These are phyloP conservation scores for Teinopalpus imperialis DNA, from an alignment of 2,888 invertebrate genomes.

Conservation along the genomic window DNA sequence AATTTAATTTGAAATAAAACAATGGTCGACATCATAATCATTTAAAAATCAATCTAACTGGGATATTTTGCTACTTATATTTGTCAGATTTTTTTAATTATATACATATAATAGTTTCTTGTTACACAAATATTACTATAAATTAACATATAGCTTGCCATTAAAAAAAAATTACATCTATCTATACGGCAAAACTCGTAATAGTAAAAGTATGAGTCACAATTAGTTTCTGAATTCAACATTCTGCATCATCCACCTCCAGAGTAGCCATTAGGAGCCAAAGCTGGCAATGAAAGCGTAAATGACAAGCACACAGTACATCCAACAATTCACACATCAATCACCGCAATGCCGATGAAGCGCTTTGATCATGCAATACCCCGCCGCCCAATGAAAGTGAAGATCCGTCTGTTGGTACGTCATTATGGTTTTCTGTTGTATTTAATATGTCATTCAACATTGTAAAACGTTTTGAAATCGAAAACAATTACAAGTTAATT, in stretches of 20 bases:
- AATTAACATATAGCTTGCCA: too few relatives aligned
- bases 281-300: constrained; percentile 33
- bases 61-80: too few relatives aligned
- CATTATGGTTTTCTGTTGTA: constrained; percentile 9
- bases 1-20: too few relatives aligned
- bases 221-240: constrained; percentile 10
- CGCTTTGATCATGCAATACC: constrained; percentile 28
- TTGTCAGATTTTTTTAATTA: too few relatives aligned
- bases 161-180: too few relatives aligned
- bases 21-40: too few relatives aligned
- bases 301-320: constrained; percentile 33
- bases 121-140: too few relatives aligned
- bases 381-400: constrained; percentile 33
- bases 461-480: constrained; percentile 8
- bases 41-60: too few relatives aligned
- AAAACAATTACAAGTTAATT: too few relatives aligned
- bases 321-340: constrained; percentile 40
- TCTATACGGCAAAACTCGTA: too few relatives aligned
- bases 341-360: constrained; percentile 34
- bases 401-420: constrained; percentile 29
- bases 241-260: background rate
- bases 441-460: constrained; percentile 6
- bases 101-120: too few relatives aligned
- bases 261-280: constrained; percentile 15
- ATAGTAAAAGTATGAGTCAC: constrained; percentile 2